Evolutionary conservation across 23 tunicate species (phyloP).

Genomic region (Styela plicata): DNA sequence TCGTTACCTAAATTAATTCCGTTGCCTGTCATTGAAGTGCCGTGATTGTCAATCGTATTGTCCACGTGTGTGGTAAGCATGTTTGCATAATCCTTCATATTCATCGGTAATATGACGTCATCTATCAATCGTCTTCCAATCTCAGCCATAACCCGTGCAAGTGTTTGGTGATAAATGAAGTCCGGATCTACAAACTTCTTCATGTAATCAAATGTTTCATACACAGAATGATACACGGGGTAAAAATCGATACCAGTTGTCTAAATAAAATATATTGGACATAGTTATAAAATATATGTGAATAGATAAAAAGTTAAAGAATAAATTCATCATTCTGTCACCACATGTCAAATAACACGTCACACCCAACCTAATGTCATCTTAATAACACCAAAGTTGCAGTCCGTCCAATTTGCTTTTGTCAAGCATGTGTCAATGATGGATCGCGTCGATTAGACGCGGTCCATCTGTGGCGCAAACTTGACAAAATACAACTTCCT

Average conservation of each 20-base stretch:
- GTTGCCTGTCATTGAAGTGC: slow-evolving; percentile 24
- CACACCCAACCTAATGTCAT: too few species aligned
- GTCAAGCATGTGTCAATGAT: too few species aligned
- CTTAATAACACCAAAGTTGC: too few species aligned
- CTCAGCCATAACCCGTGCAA: slow-evolving; percentile 48
- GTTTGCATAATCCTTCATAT: slow-evolving; percentile 37
- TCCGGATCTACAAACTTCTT: slow-evolving; percentile 56
- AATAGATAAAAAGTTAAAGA: too few species aligned
- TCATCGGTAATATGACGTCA: slow-evolving; percentile 45
- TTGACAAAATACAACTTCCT: too few species aligned
- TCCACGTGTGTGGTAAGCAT: slow-evolving; percentile 23
- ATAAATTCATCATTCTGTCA: too few species aligned
- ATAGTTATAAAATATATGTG: too few species aligned
- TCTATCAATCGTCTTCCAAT: slow-evolving; percentile 50
- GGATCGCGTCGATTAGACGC: too few species aligned
- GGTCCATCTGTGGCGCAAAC: too few species aligned
- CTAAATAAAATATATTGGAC: too few species aligned
- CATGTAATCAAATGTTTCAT: slow-evolving; percentile 58
- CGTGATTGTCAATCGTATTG: slow-evolving; percentile 8
- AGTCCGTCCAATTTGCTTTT: too few species aligned
- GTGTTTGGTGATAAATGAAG: slow-evolving; percentile 44
- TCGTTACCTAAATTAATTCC: slow-evolving; percentile 52
- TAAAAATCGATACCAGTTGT: slow-evolving; percentile 55
- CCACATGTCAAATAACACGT: too few species aligned
- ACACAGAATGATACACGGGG: slow-evolving; percentile 77